Base-by-base conservation (phyloP, 23 tunicate genomes). In the Diplosoma virens region DNA sequence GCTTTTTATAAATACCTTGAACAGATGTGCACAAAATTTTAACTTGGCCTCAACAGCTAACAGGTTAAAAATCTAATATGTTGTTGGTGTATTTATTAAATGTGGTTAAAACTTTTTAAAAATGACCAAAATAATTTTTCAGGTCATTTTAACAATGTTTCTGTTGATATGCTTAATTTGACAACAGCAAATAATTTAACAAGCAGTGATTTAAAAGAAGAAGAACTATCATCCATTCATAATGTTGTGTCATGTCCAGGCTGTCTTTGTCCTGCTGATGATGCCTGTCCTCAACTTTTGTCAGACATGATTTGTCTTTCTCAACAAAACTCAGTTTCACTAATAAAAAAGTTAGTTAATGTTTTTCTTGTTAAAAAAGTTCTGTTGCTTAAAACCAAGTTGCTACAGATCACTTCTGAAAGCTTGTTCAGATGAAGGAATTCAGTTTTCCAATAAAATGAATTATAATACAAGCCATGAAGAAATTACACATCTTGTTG, bases 101-200 rank as follows among this genome's bases (percentile, higher is more conserved):
- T n/a, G n/a, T n/a, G n/a, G n/a, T n/a, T n/a, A n/a, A n/a, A n/a
- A n/a, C n/a, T n/a, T n/a, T n/a, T n/a, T n/a, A n/a, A n/a, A n/a
- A n/a, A n/a, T n/a, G n/a, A n/a, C n/a, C n/a, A n/a, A n/a, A n/a
- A n/a, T n/a, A n/a, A 3, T 67, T 67, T 72, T 72, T 5, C 33
- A 72, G 79, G 81, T 75, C 87, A 82, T 64, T 75, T 53, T 60
- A 82, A 82, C 65, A 82, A 82, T 52, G 65, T 82, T 2, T 63
- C 87, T 0, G 72, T 82, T 1, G 87, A 82, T 31, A 82, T 82
- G 87, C 33, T 66, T 18, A 64, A 6, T n/a, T 41, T 82, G 14
- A 76, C 82, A 25, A 75, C 58, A 21, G 75, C 80, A 26, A 35
- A 58, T 30, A 21, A 24, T 11, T 27, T 72, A 35, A 4, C 48